Conservation (phyloP, 2,113 vertebrate genomes). For the Gavia stellata region DNA sequence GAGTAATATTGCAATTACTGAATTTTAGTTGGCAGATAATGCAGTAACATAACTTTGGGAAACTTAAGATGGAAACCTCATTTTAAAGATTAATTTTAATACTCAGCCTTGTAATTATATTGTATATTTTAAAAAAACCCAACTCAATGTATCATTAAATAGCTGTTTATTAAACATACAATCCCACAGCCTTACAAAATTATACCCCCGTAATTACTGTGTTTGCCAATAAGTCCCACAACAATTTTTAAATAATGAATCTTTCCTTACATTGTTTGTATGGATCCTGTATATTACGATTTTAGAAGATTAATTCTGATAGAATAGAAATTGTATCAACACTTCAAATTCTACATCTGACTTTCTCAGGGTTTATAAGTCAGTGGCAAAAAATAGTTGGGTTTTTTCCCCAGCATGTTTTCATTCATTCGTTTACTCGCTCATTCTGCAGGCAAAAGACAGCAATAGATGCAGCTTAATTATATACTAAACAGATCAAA, state of each 20-base stretch:
- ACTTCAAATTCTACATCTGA: not conserved
- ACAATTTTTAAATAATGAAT: not conserved
- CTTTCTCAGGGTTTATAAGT: constrained; percentile 32
- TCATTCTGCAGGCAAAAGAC: not conserved
- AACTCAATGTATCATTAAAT: not conserved
- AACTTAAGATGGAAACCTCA: not conserved
- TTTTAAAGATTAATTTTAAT: not conserved
- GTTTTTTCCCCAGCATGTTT: not conserved
- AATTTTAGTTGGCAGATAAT: not conserved
- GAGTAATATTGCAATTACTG: not conserved
- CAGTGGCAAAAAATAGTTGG: not conserved
- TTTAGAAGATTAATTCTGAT: constrained; percentile 10
- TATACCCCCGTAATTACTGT: not conserved
- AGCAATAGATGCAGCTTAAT: constrained; percentile 21
- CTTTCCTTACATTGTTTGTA: not conserved
- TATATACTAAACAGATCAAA: constrained; percentile 20
- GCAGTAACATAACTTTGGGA: not conserved
- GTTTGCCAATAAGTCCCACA: not conserved
- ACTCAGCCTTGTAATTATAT: not conserved
- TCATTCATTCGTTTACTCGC: not conserved
- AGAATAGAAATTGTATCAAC: constrained; percentile 3
- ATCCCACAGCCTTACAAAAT: not conserved
- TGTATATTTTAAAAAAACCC: not conserved
- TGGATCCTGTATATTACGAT: not conserved
- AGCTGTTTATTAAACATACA: not conserved